These are phyloP conservation scores for Sepioteuthis lessoniana DNA, from an alignment of 2,888 invertebrate genomes.

Conservation along the genomic window DNA sequence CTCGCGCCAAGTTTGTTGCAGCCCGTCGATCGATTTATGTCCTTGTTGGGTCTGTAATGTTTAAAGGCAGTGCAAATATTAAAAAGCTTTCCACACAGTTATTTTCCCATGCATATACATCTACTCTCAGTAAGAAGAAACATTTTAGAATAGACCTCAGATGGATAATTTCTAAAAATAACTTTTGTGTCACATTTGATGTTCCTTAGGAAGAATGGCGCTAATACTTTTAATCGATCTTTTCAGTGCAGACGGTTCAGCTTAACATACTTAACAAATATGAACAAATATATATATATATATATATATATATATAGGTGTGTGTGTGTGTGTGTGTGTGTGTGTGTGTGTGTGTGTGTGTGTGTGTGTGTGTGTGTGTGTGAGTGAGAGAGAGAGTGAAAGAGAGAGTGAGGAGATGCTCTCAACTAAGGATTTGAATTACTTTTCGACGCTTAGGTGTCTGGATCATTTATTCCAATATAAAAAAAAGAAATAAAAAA, in stretches of 20 bases:
- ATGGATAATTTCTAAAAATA: constrained; percentile 16
- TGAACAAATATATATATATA: not conserved
- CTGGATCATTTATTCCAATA: not conserved
- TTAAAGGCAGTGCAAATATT: no score
- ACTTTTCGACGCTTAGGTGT: not conserved
- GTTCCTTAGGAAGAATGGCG: not conserved
- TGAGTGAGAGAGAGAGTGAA: no score
- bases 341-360: not conserved
- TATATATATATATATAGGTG: not conserved
- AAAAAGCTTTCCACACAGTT: no score
- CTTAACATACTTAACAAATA: not conserved
- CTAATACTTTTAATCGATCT: not conserved
- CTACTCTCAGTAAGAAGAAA: no score
- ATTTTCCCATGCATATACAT: no score
- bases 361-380: no score
- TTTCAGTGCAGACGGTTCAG: not conserved
- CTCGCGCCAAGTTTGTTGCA: no score
- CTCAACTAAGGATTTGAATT: not conserved
- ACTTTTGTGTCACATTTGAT: not conserved
- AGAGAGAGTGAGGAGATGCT: not conserved
- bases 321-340: not conserved
- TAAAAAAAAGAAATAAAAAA: not conserved
- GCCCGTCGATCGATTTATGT: no score
- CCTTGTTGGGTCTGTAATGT: no score
- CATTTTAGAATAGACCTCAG: not conserved